Conservation (phyloP, 30 jellyfish, hydroid and myxozoan genomes). For the Haliclystus octoradiatus region DNA sequence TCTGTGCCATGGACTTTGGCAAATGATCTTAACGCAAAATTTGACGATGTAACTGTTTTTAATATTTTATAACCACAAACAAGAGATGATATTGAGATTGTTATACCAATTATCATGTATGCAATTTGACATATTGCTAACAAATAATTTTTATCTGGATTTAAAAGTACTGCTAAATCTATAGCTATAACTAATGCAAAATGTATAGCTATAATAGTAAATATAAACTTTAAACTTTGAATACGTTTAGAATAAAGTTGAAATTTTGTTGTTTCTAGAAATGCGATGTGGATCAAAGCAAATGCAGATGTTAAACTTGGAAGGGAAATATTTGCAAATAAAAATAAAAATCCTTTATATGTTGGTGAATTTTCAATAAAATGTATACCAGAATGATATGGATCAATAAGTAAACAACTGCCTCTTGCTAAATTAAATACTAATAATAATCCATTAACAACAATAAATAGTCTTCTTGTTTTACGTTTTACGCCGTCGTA, state of each 20-base stretch:
- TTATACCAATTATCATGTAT: constrained; percentile 19
- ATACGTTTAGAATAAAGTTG: constrained; percentile 31
- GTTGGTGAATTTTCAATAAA: neutral
- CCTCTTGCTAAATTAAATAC: constrained; percentile 26
- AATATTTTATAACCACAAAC: constrained; percentile 20
- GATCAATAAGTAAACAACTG: constrained; percentile 11
- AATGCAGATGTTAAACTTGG: constrained; percentile 42
- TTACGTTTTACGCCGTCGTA: constrained; percentile 3
- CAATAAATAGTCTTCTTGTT: constrained; percentile 9
- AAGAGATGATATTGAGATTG: constrained; percentile 12
- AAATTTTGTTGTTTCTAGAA: constrained; percentile 32
- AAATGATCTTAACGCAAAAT: constrained; percentile 8
- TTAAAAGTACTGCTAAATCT: constrained; percentile 17
- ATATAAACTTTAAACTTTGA: constrained; percentile 18
- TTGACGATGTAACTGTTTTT: constrained; percentile 11
- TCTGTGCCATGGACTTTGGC: neutral
- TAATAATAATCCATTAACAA: constrained; percentile 10
- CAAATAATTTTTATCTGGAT: constrained; percentile 12
- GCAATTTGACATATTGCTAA: constrained; percentile 22
- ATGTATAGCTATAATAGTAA: constrained; percentile 1
- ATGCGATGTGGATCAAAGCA: constrained; percentile 25
- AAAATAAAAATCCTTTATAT: constrained; percentile 17
- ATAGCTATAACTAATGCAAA: constrained; percentile 13
- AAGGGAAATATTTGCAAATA: constrained; percentile 24
- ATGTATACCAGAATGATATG: constrained; percentile 30